Percentiles rank a stretch among this genome's conserved stretches.
These are phyloP conservation scores for Dinocampus coccinellae DNA, from an alignment of 2,888 invertebrate genomes.

Conservation along the genomic window DNA sequence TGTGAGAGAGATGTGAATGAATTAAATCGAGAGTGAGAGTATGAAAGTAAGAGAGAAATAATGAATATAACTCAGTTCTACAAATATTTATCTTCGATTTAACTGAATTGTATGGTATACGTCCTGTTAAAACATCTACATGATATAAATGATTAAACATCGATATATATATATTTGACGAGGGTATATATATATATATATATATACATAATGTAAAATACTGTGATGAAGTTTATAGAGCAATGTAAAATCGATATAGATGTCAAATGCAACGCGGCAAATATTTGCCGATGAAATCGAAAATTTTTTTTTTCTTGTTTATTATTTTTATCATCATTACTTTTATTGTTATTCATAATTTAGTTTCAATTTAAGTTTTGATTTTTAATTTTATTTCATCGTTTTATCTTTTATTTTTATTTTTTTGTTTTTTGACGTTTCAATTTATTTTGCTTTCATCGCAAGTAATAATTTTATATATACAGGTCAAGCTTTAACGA, in stretches of 20 bases:
- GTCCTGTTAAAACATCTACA: neutral
- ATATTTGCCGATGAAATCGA: neutral
- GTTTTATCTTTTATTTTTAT: neutral
- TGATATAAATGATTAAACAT: neutral
- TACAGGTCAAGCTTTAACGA: neutral
- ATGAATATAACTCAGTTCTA: neutral
- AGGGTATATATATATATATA: neutral
- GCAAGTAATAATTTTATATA: neutral
- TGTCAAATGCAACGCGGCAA: neutral
- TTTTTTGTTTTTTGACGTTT: neutral
- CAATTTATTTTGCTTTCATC: neutral
- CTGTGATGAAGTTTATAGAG: neutral
- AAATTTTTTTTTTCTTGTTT: neutral
- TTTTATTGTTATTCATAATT: too few species aligned
- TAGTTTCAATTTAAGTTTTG: too few species aligned
- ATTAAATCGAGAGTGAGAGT: too few species aligned
- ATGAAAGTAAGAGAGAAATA: too few species aligned
- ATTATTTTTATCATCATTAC: too few species aligned
- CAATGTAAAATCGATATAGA: neutral
- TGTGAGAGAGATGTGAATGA: neutral
- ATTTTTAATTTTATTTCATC: neutral
- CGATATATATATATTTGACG: neutral
- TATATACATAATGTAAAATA: neutral
- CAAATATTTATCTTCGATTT: constrained; percentile 38
- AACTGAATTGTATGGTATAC: neutral